Conservation (phyloP, 2,888 invertebrate genomes). For the Notocelia uddmanniana region DNA sequence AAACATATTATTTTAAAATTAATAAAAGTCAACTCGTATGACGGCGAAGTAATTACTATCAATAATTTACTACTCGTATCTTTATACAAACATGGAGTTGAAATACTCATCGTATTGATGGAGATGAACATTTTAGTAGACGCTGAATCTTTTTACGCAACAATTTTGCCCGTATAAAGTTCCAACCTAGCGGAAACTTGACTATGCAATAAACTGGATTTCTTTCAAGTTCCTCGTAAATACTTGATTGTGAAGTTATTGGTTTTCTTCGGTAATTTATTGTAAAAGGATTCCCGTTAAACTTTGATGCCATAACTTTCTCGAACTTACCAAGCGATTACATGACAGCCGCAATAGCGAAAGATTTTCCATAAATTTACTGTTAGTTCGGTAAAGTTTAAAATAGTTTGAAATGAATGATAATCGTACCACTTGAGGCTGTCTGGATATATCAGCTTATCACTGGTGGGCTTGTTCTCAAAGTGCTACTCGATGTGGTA, state of each 20-base stretch:
- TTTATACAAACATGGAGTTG: neutral
- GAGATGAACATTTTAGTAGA: neutral
- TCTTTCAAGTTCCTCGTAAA: conserved; percentile 42
- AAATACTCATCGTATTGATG: no score
- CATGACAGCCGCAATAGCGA: conserved; percentile 3
- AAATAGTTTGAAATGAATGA: conserved; percentile 11
- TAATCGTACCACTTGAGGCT: no score
- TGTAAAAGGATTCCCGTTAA: conserved; percentile 26
- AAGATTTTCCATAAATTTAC: conserved; percentile 13
- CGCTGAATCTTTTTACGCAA: neutral
- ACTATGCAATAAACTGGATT: conserved; percentile 35
- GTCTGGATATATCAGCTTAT: no score
- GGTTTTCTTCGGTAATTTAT: conserved; percentile 40
- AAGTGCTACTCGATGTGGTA: no score
- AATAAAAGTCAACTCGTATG: neutral
- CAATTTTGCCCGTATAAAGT: conserved; percentile 2
- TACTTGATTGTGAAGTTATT: conserved; percentile 42
- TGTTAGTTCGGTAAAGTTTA: conserved; percentile 5
- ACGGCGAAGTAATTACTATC: no score
- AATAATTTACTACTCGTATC: neutral
- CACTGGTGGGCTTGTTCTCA: no score
- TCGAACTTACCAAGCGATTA: conserved; percentile 28
- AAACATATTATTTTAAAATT: neutral
- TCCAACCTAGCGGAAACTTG: conserved; percentile 8
- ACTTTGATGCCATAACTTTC: conserved; percentile 34